Base-by-base conservation (phyloP, 2,113 vertebrate species). In the Todiramphus saurophagus region DNA sequence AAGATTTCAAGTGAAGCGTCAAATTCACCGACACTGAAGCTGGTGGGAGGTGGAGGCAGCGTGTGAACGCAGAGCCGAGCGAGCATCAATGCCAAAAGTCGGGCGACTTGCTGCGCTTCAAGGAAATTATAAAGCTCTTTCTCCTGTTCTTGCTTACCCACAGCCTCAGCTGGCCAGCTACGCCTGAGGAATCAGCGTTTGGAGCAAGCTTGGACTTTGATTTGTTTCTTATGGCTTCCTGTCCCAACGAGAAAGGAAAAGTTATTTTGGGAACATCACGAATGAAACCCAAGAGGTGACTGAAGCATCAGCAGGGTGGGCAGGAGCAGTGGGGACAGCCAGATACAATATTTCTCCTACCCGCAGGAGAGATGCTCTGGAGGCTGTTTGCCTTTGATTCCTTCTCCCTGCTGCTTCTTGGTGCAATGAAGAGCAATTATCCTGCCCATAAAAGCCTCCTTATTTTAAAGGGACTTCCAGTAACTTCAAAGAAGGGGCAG, bases 201-300 rank as follows among this genome's bases (percentile, higher is more conserved):
- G 46, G 59, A 93, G 68, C 83, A 23, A 59, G 13, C 53, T 85
- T 18, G 51, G 77, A 7, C 56, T 90, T 67, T 56, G 88, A 39
- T 92, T 93, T 85, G 76, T 37, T 80, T 23, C 73, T 83, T 46
- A 43, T 4, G 13, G 83, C 76, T 94, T 81, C 94, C 91, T 83
- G 80, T 89, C 67, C 68, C 30, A 72, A 80, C 50, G 78, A 35
- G 83, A 74, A 75, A 77, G 60, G 83, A 62, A 5, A 72, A 63
- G 69, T 68, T 89, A 59, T 88, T 94, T 70, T 64, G 75, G 83
- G 79, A 94, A 90, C 16, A 7, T 50, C 12, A 5, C 33, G 69
- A 87, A 83, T 28, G 85, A 81, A 78, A 66, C 30, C 44, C 50
- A 25, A 85, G 70, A 76, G 44, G 69, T 30, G 87, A 43, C 25